phyloP scores from a whole-genome alignment of 2,113 vertebrate species.

The Macheiramphus alcinus region DNA sequence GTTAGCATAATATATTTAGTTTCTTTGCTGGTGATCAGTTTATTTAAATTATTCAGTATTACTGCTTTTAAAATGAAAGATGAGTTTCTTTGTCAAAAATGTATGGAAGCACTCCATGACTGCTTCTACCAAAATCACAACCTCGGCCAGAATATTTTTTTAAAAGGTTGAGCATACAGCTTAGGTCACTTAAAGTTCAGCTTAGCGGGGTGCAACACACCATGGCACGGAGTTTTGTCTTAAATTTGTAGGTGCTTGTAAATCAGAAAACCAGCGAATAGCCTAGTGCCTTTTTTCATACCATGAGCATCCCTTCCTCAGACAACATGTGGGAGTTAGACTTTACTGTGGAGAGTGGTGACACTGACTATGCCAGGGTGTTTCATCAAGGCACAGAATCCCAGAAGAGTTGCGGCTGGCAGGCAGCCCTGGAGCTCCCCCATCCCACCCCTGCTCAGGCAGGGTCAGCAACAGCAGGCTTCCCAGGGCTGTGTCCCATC shows the following conservation, averaged over 20 bases:
- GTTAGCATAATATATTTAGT: not conserved
- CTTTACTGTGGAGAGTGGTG: not conserved
- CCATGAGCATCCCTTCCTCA: not conserved
- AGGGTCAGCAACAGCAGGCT: not conserved
- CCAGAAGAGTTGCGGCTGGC: not conserved
- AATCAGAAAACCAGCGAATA: not conserved
- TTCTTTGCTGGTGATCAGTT: not conserved
- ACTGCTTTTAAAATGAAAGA: not conserved
- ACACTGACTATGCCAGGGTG: not conserved
- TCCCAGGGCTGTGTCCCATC: rapidly evolving
- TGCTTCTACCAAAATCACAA: not conserved
- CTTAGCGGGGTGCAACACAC: not conserved
- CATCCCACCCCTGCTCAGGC: not conserved
- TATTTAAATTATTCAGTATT: not conserved
- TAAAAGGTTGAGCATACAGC: not conserved
- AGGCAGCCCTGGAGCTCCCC: not conserved
- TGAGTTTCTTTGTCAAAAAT: not conserved
- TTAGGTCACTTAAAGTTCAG: not conserved
- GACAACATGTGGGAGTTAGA: not conserved
- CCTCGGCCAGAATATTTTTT: not conserved
- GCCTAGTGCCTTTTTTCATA: not conserved
- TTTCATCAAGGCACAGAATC: not conserved
- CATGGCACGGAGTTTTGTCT: not conserved
- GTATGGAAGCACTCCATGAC: not conserved
- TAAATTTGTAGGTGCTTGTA: not conserved